A percentile compares a stretch with the other conserved stretches of the same genome.
phyloP scores from a whole-genome alignment of 1,140 invertebrate genomes.

The Atta cephalotes region DNA sequence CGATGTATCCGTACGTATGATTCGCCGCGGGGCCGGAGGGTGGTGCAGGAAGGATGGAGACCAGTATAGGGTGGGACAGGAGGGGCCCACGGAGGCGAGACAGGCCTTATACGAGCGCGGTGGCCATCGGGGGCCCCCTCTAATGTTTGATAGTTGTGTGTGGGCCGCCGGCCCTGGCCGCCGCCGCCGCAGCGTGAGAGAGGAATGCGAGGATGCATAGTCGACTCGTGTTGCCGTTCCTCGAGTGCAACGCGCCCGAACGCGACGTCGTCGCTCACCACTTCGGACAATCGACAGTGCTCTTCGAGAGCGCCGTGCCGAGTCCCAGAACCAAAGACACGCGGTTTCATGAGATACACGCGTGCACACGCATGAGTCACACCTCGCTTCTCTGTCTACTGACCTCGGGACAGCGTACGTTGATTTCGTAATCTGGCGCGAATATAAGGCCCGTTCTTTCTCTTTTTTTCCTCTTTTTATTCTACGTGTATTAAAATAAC shows the following conservation, averaged over 20 bases:
- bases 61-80: constrained; percentile 46
- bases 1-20: constrained; percentile 47
- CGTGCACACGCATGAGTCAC: constrained; percentile 66
- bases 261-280: constrained; percentile 65
- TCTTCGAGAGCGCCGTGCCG: constrained; percentile 47
- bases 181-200: constrained; percentile 82
- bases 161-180: constrained; percentile 76
- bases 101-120: constrained; percentile 74
- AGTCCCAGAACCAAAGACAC: constrained; percentile 57
- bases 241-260: constrained; percentile 65
- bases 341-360: constrained; percentile 50
- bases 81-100: constrained; percentile 67
- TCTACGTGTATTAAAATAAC: background rate
- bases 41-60: constrained; percentile 40
- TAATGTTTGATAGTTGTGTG: constrained; percentile 80
- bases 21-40: constrained; percentile 44
- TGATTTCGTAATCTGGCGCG: constrained; percentile 49
- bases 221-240: constrained; percentile 77
- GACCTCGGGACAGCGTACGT: constrained; percentile 55
- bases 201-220: constrained; percentile 84
- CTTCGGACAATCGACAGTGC: constrained; percentile 70
- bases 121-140: constrained; percentile 72
- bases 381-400: constrained; percentile 53
- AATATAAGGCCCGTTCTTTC: background rate
- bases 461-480: background rate